Evolutionary conservation across 2,888 invertebrate genomes (phyloP).

Genomic region (Sarcophaga rosellei): DNA sequence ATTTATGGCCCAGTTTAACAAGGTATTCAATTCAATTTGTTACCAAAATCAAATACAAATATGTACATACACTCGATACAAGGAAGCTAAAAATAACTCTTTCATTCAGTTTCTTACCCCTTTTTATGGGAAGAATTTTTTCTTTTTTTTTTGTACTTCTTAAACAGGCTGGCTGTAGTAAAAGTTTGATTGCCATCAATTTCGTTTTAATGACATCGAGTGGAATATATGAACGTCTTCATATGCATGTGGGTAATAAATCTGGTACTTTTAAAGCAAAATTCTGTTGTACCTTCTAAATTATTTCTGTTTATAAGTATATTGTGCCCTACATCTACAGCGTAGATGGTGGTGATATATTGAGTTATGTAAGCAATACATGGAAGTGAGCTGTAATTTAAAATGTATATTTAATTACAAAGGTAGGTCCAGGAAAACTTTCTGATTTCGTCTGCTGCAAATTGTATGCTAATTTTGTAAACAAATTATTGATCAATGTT

Average conservation of each 20-base stretch:
- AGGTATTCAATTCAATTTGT: slow-evolving; percentile 67
- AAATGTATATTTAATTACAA: no score
- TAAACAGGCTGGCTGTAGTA: slow-evolving; percentile 25
- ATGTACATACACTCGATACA: slow-evolving; percentile 16
- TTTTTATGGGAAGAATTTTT: neutral
- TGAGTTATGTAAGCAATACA: no score
- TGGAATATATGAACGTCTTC: slow-evolving; percentile 17
- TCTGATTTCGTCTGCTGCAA: no score
- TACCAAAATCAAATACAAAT: slow-evolving; percentile 34
- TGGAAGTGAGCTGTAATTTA: no score
- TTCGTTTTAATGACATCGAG: slow-evolving; percentile 59
- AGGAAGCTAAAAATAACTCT: slow-evolving; percentile 64
- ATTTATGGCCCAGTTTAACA: slow-evolving; percentile 65
- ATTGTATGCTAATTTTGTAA: no score
- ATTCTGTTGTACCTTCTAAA: neutral
- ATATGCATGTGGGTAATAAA: slow-evolving; percentile 56
- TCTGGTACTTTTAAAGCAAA: slow-evolving; percentile 32
- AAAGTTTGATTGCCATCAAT: slow-evolving; percentile 63
- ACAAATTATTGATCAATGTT: no score
- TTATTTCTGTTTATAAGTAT: no score
- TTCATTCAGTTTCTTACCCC: slow-evolving; percentile 34
- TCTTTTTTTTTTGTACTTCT: slow-evolving; percentile 15
- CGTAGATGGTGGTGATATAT: no score
- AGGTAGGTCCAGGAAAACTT: no score
- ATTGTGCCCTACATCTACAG: no score